Evolutionary conservation across 2,113 vertebrate genomes (phyloP).

Genomic region (Noctilio leporinus): DNA sequence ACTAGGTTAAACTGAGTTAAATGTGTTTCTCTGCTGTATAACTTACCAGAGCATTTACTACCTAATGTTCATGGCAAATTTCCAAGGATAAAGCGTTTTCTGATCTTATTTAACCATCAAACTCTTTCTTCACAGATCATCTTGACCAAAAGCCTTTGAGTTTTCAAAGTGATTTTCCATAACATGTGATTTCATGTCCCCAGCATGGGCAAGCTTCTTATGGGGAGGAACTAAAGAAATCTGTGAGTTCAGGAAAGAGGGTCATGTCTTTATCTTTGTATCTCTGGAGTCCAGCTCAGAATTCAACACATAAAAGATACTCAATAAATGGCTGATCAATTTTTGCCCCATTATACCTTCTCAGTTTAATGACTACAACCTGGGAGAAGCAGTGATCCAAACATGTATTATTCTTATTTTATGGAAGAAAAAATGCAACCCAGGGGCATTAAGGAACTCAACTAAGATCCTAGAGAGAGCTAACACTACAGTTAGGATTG

Average conservation of each 20-base stretch:
- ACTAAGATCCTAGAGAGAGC: neutral
- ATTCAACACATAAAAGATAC: neutral
- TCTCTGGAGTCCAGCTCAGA: neutral
- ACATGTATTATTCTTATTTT: neutral
- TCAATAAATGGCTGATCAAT: neutral
- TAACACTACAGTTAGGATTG: neutral
- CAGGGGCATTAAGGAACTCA: neutral
- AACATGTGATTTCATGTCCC: neutral
- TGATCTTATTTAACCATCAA: neutral
- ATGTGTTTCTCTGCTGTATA: neutral
- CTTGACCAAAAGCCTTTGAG: neutral
- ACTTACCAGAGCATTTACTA: neutral
- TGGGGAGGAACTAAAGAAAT: neutral
- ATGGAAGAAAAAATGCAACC: neutral
- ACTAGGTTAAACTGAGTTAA: neutral
- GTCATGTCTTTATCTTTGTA: neutral
- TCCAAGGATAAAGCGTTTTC: neutral
- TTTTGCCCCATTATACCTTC: neutral
- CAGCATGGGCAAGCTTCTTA: neutral
- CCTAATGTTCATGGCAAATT: neutral
- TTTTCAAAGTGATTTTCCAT: neutral
- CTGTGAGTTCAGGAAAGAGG: neutral
- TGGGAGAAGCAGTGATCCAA: neutral
- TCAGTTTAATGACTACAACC: neutral
- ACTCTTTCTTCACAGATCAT: neutral